Evolutionary conservation across 1,140 invertebrate genomes (phyloP).

Genomic region (Globodera rostochiensis): DNA sequence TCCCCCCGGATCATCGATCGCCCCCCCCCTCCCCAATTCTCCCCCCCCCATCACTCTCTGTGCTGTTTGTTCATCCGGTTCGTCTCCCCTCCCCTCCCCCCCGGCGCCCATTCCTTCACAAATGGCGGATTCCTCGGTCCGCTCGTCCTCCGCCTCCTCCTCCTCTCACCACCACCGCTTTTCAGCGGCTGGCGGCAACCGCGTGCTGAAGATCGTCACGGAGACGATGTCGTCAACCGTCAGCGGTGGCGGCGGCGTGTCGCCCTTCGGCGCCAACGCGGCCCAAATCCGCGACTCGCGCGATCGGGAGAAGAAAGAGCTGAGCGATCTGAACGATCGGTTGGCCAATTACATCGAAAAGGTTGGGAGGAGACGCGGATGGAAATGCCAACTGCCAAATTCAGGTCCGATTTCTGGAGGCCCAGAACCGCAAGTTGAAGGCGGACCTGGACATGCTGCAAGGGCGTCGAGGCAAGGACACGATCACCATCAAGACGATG

Average conservation of each 20-base stretch:
- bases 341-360: conserved; percentile 65
- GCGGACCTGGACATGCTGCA: conserved; percentile 68
- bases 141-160: conserved; percentile 9
- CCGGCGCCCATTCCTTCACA: neutral
- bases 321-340: conserved; percentile 63
- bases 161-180: neutral
- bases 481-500: conserved; percentile 68
- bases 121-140: neutral
- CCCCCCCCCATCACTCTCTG: neutral
- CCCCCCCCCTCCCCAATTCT: conserved; percentile 1
- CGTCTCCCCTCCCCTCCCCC: neutral
- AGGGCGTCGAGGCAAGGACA: conserved; percentile 68
- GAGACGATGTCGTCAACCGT: conserved; percentile 41
- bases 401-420: conserved; percentile 68
- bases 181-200: conserved; percentile 46
- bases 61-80: neutral
- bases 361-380: neutral
- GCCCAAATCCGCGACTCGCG: conserved; percentile 67
- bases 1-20: conserved; percentile 19
- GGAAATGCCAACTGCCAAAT: conserved; percentile 9
- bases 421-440: conserved; percentile 68
- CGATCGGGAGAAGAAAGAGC: conserved; percentile 65
- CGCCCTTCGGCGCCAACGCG: conserved; percentile 64
- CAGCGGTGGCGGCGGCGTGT: conserved; percentile 41
- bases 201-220: conserved; percentile 48